These are phyloP conservation scores for Microctonus brassicae DNA, from an alignment of 2,888 invertebrate species.

Conservation along the genomic window DNA sequence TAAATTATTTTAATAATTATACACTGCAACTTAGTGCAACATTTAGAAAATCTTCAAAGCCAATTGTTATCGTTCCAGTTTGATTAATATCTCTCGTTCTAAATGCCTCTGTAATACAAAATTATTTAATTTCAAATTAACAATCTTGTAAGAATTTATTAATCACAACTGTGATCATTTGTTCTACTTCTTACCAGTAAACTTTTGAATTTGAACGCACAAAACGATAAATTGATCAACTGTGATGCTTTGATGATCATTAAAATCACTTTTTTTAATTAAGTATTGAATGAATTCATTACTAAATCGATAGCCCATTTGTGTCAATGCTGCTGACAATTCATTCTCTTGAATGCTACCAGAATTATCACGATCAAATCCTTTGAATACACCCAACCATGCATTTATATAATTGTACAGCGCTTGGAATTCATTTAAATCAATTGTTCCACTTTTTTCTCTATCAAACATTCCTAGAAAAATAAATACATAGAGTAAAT, in stretches of 20 bases:
- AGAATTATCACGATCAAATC: conserved; percentile 87
- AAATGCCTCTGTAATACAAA: conserved; percentile 80
- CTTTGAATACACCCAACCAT: conserved; percentile 87
- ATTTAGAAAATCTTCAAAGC: conserved; percentile 91
- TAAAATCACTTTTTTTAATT: conserved; percentile 78
- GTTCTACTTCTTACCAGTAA: conserved; percentile 74
- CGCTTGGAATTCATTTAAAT: conserved; percentile 86
- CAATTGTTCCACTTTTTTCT: conserved; percentile 87
- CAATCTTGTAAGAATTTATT: conserved; percentile 22
- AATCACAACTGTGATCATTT: too few relatives aligned
- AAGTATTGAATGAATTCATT: conserved; percentile 83
- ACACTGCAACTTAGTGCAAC: conserved; percentile 83
- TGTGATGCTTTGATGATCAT: conserved; percentile 76
- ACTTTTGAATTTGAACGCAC: conserved; percentile 89
- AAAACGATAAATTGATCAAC: conserved; percentile 91
- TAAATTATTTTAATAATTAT: conserved; percentile 52
- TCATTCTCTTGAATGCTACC: conserved; percentile 87
- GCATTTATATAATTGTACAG: conserved; percentile 90
- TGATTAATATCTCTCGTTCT: conserved; percentile 82
- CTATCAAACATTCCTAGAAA: conserved; percentile 88
- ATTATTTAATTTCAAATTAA: conserved; percentile 5
- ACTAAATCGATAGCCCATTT: conserved; percentile 91
- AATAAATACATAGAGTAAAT: background rate
- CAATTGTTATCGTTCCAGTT: conserved; percentile 86
- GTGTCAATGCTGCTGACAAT: conserved; percentile 80